Percentiles rank a stretch among this genome's conserved stretches.
phyloP scores from a whole-genome alignment of 2,113 vertebrate species.

The Natator depressus region DNA sequence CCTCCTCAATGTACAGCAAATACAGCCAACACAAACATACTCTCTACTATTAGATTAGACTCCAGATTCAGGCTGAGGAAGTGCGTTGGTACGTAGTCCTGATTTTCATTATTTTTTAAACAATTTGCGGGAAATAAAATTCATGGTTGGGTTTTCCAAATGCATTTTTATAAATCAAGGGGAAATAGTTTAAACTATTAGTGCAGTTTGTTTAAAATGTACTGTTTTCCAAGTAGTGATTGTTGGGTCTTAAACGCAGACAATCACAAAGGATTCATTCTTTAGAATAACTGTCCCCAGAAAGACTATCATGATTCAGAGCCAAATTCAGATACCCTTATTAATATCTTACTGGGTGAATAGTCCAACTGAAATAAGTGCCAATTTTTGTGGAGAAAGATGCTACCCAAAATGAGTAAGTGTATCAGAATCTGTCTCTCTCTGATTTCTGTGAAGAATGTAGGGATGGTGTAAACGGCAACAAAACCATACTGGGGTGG shows the following conservation, averaged over 20 bases:
- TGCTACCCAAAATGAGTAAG: background rate
- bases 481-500: background rate
- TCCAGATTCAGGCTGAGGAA: constrained; percentile 51
- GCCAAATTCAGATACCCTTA: background rate
- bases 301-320: background rate
- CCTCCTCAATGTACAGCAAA: constrained; percentile 23
- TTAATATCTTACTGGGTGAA: background rate
- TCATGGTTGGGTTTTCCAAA: constrained; percentile 5
- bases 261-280: background rate
- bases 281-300: constrained; percentile 23
- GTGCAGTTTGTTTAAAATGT: background rate
- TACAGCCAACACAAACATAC: constrained; percentile 69
- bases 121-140: constrained; percentile 29
- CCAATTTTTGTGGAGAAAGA: background rate
- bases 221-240: background rate
- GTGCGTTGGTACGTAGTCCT: constrained; percentile 41
- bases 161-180: constrained; percentile 42
- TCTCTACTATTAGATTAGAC: constrained; percentile 64
- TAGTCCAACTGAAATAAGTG: background rate
- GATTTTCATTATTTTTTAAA: constrained; percentile 35
- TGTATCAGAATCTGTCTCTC: background rate
- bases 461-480: background rate
- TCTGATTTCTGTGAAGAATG: background rate
- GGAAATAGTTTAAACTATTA: constrained; percentile 38
- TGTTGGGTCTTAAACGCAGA: background rate